phyloP scores from a whole-genome alignment of 1,140 invertebrate species.

The Metaphire vulgaris region DNA sequence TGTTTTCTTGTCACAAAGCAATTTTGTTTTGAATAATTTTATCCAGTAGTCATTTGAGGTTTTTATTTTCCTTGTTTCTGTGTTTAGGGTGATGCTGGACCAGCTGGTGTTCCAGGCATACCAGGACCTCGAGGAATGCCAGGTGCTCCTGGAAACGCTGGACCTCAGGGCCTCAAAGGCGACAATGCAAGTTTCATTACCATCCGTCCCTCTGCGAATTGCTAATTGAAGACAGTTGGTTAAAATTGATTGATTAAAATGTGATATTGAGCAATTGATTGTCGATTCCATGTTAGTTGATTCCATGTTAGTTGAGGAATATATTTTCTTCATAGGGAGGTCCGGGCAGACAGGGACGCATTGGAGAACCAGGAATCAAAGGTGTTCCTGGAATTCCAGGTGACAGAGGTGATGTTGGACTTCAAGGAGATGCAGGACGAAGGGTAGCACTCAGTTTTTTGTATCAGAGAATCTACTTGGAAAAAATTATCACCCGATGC shows the following conservation, averaged over 20 bases:
- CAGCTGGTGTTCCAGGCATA: slow-evolving; percentile 20
- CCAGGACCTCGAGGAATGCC: slow-evolving; percentile 19
- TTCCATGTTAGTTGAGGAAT: too few relatives aligned
- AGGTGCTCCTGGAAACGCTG: slow-evolving; percentile 24
- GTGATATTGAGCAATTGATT: too few relatives aligned
- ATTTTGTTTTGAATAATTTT: not conserved
- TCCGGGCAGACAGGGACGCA: not conserved
- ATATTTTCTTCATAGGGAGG: not conserved
- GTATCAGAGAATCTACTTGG: too few relatives aligned
- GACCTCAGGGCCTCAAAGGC: slow-evolving; percentile 25
- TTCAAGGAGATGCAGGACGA: not conserved
- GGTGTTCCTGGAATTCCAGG: not conserved
- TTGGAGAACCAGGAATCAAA: not conserved
- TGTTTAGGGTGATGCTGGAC: slow-evolving; percentile 24
- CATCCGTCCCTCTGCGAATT: too few relatives aligned
- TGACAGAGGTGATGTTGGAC: not conserved
- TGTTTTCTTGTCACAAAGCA: not conserved
- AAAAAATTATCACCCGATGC: too few relatives aligned
- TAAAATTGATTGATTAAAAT: too few relatives aligned
- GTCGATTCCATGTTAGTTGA: too few relatives aligned
- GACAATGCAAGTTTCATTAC: slow-evolving; percentile 16
- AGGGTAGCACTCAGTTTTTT: too few relatives aligned
- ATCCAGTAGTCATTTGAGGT: too few relatives aligned
- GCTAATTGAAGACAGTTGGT: too few relatives aligned
- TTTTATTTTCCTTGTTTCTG: not conserved